Evolutionary conservation across 2,888 invertebrate genomes (phyloP).

Genomic region (Agrotis segetum): DNA sequence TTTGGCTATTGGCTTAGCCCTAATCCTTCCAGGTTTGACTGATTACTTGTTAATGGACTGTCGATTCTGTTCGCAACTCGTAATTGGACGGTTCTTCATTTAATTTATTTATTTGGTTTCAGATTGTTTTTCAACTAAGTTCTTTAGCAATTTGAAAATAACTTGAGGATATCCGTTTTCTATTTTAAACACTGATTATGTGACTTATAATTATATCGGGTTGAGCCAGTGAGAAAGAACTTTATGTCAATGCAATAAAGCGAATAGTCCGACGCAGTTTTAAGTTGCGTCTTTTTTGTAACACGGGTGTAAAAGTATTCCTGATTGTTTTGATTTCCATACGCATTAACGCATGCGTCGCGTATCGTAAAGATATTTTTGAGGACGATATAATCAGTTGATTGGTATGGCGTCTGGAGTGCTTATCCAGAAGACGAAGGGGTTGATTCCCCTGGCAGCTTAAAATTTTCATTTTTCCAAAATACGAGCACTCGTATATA

Average conservation of each 20-base stretch:
- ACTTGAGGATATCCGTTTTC: neutral
- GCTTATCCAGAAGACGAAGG: too few relatives aligned
- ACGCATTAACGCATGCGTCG: too few relatives aligned
- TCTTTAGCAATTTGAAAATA: too few relatives aligned
- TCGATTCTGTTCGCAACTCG: conserved; percentile 5
- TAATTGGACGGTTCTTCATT: neutral
- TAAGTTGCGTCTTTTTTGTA: neutral
- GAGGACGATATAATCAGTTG: too few relatives aligned
- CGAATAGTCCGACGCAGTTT: neutral
- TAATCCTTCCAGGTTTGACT: conserved; percentile 28
- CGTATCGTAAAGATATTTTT: too few relatives aligned
- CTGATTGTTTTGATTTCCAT: too few relatives aligned
- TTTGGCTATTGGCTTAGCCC: conserved; percentile 22
- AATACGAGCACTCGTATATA: too few relatives aligned
- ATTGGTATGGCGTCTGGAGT: too few relatives aligned
- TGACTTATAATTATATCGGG: neutral
- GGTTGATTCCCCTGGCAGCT: too few relatives aligned
- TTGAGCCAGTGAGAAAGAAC: neutral
- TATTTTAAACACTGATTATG: neutral
- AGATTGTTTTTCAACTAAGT: neutral
- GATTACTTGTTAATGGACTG: conserved; percentile 35
- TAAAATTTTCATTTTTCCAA: too few relatives aligned
- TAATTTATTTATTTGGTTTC: neutral
- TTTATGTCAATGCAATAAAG: neutral
- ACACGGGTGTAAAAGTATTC: too few relatives aligned